A percentile compares a stretch with the other conserved stretches of the same genome.
phyloP scores from a whole-genome alignment of 2,888 invertebrate genomes.

The Lepidochrysops patricia region DNA sequence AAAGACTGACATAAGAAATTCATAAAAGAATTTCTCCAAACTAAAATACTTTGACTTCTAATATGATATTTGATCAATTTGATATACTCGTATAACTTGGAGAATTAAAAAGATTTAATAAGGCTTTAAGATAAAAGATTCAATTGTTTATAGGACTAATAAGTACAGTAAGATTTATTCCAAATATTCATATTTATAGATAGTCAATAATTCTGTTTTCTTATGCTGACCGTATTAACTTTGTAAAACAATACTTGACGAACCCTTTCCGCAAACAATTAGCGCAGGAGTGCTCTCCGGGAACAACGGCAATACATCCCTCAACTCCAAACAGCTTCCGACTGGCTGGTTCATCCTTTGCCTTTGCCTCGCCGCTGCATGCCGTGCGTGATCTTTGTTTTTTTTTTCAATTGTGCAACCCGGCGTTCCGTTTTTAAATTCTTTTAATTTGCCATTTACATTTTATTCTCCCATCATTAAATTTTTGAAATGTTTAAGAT shows the following conservation, averaged over 20 bases:
- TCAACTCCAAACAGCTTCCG: conserved; percentile 47
- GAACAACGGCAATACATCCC: conserved; percentile 64
- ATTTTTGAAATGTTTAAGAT: conserved; percentile 1
- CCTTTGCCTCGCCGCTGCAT: conserved; percentile 50
- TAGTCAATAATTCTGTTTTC: too few relatives aligned
- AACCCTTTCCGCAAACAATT: conserved; percentile 74
- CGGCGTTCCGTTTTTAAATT: conserved; percentile 21
- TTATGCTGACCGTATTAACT: conserved; percentile 49
- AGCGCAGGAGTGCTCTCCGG: conserved; percentile 59
- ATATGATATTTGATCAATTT: too few relatives aligned
- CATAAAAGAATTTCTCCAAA: too few relatives aligned
- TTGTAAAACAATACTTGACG: conserved; percentile 58
- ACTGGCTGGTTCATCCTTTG: conserved; percentile 59
- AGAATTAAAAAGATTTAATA: too few relatives aligned
- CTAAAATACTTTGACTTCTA: too few relatives aligned
- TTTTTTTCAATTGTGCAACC: conserved; percentile 45
- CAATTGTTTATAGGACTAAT: too few relatives aligned
- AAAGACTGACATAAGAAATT: too few relatives aligned
- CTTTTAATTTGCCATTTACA: conserved; percentile 14
- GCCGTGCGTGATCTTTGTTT: conserved; percentile 45
- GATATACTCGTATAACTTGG: too few relatives aligned
- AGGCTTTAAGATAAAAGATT: too few relatives aligned
- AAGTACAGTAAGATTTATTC: too few relatives aligned
- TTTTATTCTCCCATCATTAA: background rate
- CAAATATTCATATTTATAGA: too few relatives aligned